Evolutionary conservation across 2,113 vertebrate genomes (phyloP).

Genomic region (Myxocyprinus asiaticus): DNA sequence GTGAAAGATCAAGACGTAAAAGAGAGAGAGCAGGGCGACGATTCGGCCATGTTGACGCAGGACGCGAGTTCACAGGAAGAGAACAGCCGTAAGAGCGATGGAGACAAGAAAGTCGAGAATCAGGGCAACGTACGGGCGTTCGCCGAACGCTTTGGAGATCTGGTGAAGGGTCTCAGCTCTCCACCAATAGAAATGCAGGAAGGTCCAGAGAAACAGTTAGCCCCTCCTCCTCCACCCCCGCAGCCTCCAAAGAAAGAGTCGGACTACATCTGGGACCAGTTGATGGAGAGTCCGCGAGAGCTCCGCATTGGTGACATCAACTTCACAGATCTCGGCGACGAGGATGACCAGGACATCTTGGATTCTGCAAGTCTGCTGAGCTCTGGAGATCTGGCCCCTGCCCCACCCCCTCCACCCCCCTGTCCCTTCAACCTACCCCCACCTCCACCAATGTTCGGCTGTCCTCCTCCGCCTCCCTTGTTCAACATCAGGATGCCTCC

Average conservation of each 20-base stretch:
- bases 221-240: slow-evolving; percentile 23
- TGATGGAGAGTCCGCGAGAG: slow-evolving; percentile 90
- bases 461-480: slow-evolving; percentile 75
- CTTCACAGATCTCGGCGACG: slow-evolving; percentile 93
- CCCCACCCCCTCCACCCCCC: slow-evolving; percentile 83
- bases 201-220: slow-evolving; percentile 40
- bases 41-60: slow-evolving; percentile 68
- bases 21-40: slow-evolving; percentile 61
- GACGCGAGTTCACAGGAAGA: slow-evolving; percentile 72
- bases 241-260: slow-evolving; percentile 80
- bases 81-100: slow-evolving; percentile 39
- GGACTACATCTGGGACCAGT: slow-evolving; percentile 97
- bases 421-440: slow-evolving; percentile 75
- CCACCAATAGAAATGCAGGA: slow-evolving; percentile 66
- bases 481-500: slow-evolving; percentile 81
- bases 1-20: slow-evolving; percentile 73
- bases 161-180: slow-evolving; percentile 76
- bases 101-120: slow-evolving; percentile 73
- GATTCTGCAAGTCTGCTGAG: slow-evolving; percentile 78
- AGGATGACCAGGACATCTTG: slow-evolving; percentile 88
- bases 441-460: slow-evolving; percentile 65
- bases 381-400: slow-evolving; percentile 75
- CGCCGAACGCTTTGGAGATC: slow-evolving; percentile 87
- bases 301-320: slow-evolving; percentile 95
- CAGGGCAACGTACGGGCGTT: slow-evolving; percentile 83